Evolutionary conservation across 2,113 vertebrate genomes (phyloP).

Genomic region (Caranx ignobilis): DNA sequence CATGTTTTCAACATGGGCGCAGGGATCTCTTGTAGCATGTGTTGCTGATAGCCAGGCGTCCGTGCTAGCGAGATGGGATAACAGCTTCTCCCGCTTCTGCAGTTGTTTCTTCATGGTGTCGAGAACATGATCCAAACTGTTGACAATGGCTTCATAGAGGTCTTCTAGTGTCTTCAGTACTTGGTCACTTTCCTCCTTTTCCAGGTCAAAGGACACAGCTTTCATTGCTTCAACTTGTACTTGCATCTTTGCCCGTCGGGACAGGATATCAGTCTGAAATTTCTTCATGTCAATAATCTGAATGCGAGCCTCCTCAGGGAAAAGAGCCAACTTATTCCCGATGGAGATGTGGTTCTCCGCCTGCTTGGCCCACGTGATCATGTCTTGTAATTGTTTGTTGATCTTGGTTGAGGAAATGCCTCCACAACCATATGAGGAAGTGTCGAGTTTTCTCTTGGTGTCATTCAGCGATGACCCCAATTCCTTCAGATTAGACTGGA

Average conservation of each 20-base stretch:
- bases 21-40: conserved; percentile 50
- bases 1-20: conserved; percentile 61
- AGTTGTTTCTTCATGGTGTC: conserved; percentile 85
- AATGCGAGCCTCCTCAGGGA: conserved; percentile 84
- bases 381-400: conserved; percentile 81
- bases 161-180: conserved; percentile 82
- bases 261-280: conserved; percentile 79
- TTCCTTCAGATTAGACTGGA: conserved; percentile 80
- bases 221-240: conserved; percentile 79
- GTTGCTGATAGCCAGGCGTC: conserved; percentile 80
- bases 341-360: conserved; percentile 72
- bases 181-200: conserved; percentile 69
- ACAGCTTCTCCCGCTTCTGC: conserved; percentile 84
- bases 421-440: conserved; percentile 11
- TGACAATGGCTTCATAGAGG: conserved; percentile 82
- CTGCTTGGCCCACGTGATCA: conserved; percentile 86
- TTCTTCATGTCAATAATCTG: conserved; percentile 87
- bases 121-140: conserved; percentile 81
- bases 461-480: conserved; percentile 81
- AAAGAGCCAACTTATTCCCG: conserved; percentile 82
- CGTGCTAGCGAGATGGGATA: conserved; percentile 78
- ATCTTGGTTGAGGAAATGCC: conserved; percentile 67
- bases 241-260: conserved; percentile 76
- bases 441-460: conserved; percentile 66
- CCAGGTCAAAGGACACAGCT: conserved; percentile 56